A percentile compares a stretch with the other conserved stretches of the same genome.
phyloP scores from a whole-genome alignment of 1,140 invertebrate genomes.

The Samia ricini region DNA sequence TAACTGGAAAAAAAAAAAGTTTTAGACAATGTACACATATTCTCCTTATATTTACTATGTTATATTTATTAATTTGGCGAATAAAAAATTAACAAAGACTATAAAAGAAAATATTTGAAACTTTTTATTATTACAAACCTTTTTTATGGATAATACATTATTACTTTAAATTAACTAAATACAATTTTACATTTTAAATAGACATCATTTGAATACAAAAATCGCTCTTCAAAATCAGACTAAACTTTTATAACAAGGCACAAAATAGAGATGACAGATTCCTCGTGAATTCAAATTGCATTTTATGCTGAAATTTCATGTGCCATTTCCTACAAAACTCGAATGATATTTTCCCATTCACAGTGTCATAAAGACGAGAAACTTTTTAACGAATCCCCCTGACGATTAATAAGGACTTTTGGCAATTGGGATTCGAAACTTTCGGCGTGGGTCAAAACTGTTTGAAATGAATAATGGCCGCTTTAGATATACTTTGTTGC shows the following conservation, averaged over 20 bases:
- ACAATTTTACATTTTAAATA: too few relatives aligned
- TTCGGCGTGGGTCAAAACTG: not conserved
- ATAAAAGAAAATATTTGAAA: too few relatives aligned
- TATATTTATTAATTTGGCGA: too few relatives aligned
- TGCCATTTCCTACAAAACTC: not conserved
- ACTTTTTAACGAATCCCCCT: not conserved
- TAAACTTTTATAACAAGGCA: not conserved
- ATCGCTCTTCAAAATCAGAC: not conserved
- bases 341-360: not conserved
- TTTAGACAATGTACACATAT: too few relatives aligned
- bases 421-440: not conserved
- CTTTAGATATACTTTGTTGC: not conserved
- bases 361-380: not conserved
- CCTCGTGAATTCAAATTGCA: not conserved
- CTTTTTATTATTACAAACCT: too few relatives aligned
- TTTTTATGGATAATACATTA: too few relatives aligned
- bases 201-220: not conserved
- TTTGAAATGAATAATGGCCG: not conserved
- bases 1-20: too few relatives aligned
- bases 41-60: too few relatives aligned
- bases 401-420: not conserved
- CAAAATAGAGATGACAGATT: not conserved
- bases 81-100: too few relatives aligned
- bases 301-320: not conserved
- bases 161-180: too few relatives aligned